phyloP scores from a whole-genome alignment of 30 jellyfish, hydroid and myxozoan species.

The Hydra vulgaris region DNA sequence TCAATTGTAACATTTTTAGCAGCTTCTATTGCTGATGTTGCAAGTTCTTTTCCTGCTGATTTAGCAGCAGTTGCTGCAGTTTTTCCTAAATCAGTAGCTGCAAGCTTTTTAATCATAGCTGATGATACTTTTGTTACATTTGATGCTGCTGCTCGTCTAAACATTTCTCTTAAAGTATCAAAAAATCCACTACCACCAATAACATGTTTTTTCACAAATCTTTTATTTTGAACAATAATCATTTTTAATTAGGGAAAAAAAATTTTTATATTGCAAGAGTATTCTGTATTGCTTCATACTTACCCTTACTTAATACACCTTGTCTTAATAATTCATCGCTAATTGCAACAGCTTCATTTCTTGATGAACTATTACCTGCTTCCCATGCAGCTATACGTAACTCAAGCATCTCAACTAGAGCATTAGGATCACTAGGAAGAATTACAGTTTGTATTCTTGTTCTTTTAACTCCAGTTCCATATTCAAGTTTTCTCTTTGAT shows the following conservation, averaged over 20 bases:
- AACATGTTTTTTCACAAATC: neutral
- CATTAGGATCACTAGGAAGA: too few relatives aligned
- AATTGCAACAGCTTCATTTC: too few relatives aligned
- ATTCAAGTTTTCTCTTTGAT: too few relatives aligned
- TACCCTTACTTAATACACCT: too few relatives aligned
- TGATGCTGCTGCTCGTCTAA: neutral
- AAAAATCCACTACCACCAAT: neutral
- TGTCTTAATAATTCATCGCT: too few relatives aligned
- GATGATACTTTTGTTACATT: neutral
- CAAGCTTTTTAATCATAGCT: neutral
- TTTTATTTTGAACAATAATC: neutral
- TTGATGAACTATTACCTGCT: too few relatives aligned
- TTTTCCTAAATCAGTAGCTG: neutral
- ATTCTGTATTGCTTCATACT: too few relatives aligned
- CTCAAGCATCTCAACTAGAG: too few relatives aligned
- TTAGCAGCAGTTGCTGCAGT: neutral
- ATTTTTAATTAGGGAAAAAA: neutral
- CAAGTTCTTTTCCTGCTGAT: neutral
- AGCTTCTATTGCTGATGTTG: neutral
- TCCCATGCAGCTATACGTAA: too few relatives aligned
- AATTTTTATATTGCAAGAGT: too few relatives aligned
- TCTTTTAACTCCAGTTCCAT: too few relatives aligned
- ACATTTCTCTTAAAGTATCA: neutral
- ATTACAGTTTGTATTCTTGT: too few relatives aligned
- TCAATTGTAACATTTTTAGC: neutral